A percentile compares a stretch with the other conserved stretches of the same genome.
Conservation (phyloP, 1,140 invertebrate species). For the Frieseomelitta varia region DNA sequence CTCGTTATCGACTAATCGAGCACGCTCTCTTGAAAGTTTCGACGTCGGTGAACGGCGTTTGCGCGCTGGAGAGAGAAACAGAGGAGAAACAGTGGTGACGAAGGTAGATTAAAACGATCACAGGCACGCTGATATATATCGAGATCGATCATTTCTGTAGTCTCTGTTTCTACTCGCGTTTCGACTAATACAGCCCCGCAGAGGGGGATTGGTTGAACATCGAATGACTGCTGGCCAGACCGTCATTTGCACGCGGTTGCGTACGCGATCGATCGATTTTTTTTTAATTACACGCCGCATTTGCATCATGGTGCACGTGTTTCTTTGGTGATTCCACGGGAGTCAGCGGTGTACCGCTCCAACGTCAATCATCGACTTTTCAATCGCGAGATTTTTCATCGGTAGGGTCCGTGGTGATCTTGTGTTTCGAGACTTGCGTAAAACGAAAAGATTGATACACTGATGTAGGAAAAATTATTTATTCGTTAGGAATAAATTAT, state of each 20-base stretch:
- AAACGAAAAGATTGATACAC: background rate
- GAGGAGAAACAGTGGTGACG: background rate
- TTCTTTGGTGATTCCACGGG: background rate
- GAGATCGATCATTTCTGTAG: conserved; percentile 9
- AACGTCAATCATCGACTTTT: conserved; percentile 30
- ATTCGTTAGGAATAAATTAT: no score
- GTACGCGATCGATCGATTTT: background rate
- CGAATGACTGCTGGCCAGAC: conserved; percentile 29
- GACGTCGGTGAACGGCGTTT: conserved; percentile 2
- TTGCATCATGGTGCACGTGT: background rate
- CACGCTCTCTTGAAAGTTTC: background rate
- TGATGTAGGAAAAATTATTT: background rate
- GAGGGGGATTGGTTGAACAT: background rate
- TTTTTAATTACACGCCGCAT: conserved; percentile 47
- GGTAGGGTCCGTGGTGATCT: background rate
- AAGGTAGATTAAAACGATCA: conserved; percentile 34
- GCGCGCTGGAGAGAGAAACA: background rate
- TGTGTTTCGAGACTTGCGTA: background rate
- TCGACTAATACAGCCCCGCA: background rate
- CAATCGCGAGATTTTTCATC: conserved; percentile 19
- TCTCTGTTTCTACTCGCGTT: conserved; percentile 20
- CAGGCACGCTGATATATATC: conserved; percentile 36
- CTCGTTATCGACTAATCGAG: conserved; percentile 18
- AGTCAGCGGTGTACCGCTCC: conserved; percentile 12
- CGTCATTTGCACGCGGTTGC: conserved; percentile 25